Base-by-base conservation (phyloP, 2,113 vertebrate genomes). In the Oxyruncus cristatus region DNA sequence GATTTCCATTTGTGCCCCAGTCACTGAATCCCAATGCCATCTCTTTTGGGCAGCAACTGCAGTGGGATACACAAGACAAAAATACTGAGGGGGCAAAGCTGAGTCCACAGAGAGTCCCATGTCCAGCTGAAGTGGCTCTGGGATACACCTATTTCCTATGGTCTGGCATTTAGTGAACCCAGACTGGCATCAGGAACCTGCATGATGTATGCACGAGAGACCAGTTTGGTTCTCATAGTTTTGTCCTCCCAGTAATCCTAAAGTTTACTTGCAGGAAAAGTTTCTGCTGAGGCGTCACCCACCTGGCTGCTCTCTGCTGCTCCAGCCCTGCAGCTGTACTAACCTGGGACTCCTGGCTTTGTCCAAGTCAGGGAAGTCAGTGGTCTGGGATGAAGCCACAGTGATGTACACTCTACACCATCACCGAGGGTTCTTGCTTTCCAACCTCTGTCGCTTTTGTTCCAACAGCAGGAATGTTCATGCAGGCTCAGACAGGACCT, bases 211-310 rank as follows among this genome's bases (percentile, higher is more conserved):
- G 8, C 9, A 5, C 46, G 44, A 61, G 23, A 82, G 42, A 33
- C 30, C 23, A 5, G 30, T 58, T 70, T 58, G 47, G 33, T 78
- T 41, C 41, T 14, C 32, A 7, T 9, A 3, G 26, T 47, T 49
- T 75, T 82, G 33, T 67, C 44, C 24, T 81, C 11, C 4, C 23
- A 56, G 7, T 21, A 75, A 50, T 55, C 41, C 23, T 59, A 1
- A 72, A n/a, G 21, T 68, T 52, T 58, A 13, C 20, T 41, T 23
- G 8, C 9, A 10, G 68, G 55, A 62, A 62, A 32, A 12, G 39
- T 19, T 74, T 21, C 42, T 77, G 46, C 42, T 30, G 70, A 1
- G 6, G 15, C 70, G 13, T 32, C 0, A 0, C 50, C 32, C 46
- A 68, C 11, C 32, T 41, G 49, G 28, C 55, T 58, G 75, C 67